A percentile compares a stretch with the other conserved stretches of the same genome.
These are phyloP conservation scores for Cottoperca gobio DNA, from an alignment of 2,797 vertebrate species.

Conservation along the genomic window DNA sequence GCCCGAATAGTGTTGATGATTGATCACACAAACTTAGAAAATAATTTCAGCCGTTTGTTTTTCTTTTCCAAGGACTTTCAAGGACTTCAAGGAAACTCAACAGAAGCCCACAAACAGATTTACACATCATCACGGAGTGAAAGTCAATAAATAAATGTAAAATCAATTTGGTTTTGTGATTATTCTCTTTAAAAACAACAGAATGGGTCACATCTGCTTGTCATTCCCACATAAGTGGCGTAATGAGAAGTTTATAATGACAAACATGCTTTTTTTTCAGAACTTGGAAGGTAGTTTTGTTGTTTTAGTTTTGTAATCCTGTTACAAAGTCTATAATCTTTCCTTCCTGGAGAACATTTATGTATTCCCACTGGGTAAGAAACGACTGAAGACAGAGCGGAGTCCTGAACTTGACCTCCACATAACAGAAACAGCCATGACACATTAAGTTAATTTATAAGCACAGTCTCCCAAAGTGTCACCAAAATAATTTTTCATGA, in stretches of 20 bases:
- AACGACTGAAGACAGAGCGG: slow-evolving; percentile 9
- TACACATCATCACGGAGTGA: not conserved
- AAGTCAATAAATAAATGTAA: not conserved
- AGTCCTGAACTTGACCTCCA: slow-evolving; percentile 49
- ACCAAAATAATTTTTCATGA: slow-evolving; percentile 29
- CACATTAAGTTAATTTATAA: slow-evolving; percentile 44
- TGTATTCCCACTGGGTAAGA: slow-evolving; percentile 24
- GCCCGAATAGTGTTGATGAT: not conserved
- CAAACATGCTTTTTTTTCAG: not conserved
- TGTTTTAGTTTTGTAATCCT: too few relatives aligned
- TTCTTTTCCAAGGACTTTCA: not conserved
- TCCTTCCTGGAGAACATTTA: slow-evolving; percentile 16
- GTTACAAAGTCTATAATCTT: slow-evolving; percentile 23
- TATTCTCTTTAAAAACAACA: slow-evolving; percentile 4
- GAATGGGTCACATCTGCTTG: not conserved
- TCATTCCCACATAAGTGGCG: not conserved
- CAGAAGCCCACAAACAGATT: not conserved
- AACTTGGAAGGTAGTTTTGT: not conserved
- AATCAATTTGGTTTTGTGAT: not conserved
- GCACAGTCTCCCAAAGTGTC: slow-evolving; percentile 30
- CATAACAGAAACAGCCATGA: slow-evolving; percentile 23
- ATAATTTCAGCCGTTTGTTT: not conserved
- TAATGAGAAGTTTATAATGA: slow-evolving; percentile 1
- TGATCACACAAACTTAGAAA: not conserved
- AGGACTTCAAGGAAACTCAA: not conserved